Conservation (phyloP, 2,797 vertebrate genomes). For the Pangasius larnaudii region DNA sequence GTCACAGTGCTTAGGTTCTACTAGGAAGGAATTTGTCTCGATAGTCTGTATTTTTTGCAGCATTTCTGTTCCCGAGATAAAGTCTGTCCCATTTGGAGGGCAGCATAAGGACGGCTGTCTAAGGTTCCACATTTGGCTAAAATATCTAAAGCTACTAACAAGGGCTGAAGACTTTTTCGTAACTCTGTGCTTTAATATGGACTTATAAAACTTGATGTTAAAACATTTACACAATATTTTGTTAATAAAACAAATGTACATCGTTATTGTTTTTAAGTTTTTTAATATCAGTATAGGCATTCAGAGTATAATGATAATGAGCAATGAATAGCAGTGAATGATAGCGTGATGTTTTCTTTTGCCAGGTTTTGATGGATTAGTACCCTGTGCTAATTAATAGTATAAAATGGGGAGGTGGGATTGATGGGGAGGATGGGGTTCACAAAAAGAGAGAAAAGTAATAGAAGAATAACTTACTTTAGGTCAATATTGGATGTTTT, state of each 20-base stretch:
- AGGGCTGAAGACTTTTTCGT: constrained; percentile 1
- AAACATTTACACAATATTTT: background rate
- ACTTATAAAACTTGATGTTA: background rate
- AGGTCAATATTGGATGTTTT: background rate
- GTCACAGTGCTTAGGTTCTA: background rate
- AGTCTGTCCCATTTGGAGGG: constrained; percentile 19
- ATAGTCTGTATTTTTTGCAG: constrained; percentile 12
- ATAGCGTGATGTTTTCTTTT: background rate
- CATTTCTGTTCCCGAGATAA: constrained; percentile 1
- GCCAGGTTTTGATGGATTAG: background rate
- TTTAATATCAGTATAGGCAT: background rate
- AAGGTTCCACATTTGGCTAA: constrained; percentile 33
- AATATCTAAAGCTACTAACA: background rate
- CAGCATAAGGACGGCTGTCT: constrained; percentile 26
- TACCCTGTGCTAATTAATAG: background rate
- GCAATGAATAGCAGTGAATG: background rate
- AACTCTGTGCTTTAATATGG: background rate
- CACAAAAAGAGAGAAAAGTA: constrained; percentile 3
- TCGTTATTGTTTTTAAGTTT: background rate
- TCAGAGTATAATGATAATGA: background rate
- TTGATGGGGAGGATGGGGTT: background rate
- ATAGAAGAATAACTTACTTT: background rate
- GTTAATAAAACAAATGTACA: background rate
- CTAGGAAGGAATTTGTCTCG: background rate
- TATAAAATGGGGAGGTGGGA: background rate